Base-by-base conservation (phyloP, 2,797 vertebrate species). In the Chelmon rostratus region DNA sequence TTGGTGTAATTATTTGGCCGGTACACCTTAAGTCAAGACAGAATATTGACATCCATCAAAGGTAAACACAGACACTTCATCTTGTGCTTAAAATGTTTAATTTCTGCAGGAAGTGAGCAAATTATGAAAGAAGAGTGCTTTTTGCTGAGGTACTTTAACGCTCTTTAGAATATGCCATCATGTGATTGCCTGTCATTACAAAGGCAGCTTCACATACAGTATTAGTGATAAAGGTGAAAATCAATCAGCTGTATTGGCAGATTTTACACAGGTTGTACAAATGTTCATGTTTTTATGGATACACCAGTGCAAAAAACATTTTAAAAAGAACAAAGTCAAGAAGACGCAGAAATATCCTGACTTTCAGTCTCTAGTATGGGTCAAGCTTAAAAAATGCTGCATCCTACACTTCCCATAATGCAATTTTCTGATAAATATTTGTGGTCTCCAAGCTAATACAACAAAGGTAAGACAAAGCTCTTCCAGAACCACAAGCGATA, bases 401-500 rank as follows among this genome's bases (percentile, higher is more conserved):
- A 38, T 50, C 56, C 44, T 69, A 37, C 54, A 70, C 31, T 58
- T 70, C 44, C 46, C 33, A 61, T 9, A 5, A 70, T 59, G 56
- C 56, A 49, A 47, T 53, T 19, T 57, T 46, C 31, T 18, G 37
- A 25, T 19, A 37, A 33, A 54, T 31, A 21, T 56, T 50, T 38
- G 25, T 35, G 16, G 63, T 66, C 40, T 57, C 38, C 19, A 23
- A 69, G 25, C 40, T 54, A 18, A 16, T 3, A 31, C 38, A 33
- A 11, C 56, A 19, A 28, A 35, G 19, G 12, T 35, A 35, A 42
- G n/a, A 31, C 58, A 47, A 31, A 62, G 5, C 59, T 62, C 59
- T 23, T 19, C 59, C 23, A 44, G 44, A 73, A 33, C 42, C 19
- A 31, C 4, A 49, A 13, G n/a, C 1, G 7, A 72, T 10, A 64